Percentiles rank a stretch among this genome's conserved stretches.
Evolutionary conservation across 1,140 invertebrate genomes (phyloP).

Genomic region (Caenorhabditis tropicalis): DNA sequence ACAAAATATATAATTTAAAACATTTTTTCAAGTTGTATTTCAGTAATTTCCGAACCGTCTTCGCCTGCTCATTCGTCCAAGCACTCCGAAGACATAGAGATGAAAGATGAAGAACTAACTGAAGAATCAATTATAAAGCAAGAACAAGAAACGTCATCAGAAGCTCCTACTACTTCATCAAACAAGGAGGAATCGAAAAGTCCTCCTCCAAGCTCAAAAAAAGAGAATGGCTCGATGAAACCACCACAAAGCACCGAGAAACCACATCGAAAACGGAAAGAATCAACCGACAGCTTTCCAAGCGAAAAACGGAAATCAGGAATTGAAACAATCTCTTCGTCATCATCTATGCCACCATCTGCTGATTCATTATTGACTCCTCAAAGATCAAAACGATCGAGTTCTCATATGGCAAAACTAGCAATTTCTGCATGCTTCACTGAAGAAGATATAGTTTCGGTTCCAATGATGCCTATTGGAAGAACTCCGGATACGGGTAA

Average conservation of each 20-base stretch:
- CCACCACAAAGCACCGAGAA: conserved; percentile 13
- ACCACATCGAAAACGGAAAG: conserved; percentile 1
- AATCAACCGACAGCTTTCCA: not conserved
- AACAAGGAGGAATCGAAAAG: not conserved
- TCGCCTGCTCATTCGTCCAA: not conserved
- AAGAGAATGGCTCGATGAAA: conserved; percentile 24
- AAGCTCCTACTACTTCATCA: not conserved
- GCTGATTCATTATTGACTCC: not conserved
- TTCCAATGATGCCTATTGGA: conserved; percentile 21
- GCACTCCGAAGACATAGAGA: not conserved
- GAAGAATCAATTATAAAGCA: not conserved
- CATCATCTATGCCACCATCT: no score
- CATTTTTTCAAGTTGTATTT: no score
- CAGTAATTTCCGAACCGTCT: not conserved
- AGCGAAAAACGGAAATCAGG: not conserved
- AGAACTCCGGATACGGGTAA: not conserved
- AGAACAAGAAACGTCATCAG: not conserved
- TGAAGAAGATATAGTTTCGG: conserved; percentile 12
- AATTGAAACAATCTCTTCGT: not conserved
- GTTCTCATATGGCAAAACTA: not conserved
- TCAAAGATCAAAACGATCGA: conserved; percentile 19
- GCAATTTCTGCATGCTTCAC: conserved; percentile 10
- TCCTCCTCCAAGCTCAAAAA: not conserved
- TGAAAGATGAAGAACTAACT: not conserved
- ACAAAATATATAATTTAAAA: not conserved